A percentile compares a stretch with the other conserved stretches of the same genome.
phyloP scores from a whole-genome alignment of 2,113 vertebrate species.

The Vulpes lagopus region DNA sequence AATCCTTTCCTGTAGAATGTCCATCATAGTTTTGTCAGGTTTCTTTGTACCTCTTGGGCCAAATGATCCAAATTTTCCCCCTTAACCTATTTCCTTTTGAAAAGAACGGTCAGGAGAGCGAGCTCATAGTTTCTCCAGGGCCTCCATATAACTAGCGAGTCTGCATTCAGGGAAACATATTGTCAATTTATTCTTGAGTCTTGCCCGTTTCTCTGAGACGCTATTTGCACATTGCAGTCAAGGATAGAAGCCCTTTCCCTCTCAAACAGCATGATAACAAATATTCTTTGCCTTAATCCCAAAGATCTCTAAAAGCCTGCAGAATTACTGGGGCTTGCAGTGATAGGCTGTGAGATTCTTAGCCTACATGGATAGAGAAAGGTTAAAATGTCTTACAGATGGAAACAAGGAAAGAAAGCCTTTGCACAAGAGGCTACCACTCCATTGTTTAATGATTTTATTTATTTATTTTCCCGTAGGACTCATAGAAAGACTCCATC shows the following conservation, averaged over 20 bases:
- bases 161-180: neutral
- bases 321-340: neutral
- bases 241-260: conserved; percentile 47
- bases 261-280: conserved; percentile 17
- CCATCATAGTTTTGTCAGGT: conserved; percentile 27
- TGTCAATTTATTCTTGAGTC: conserved; percentile 30
- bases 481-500: neutral
- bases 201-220: neutral
- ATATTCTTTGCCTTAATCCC: conserved; percentile 41
- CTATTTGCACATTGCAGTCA: conserved; percentile 22
- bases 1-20: neutral
- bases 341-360: conserved; percentile 46
- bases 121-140: conserved; percentile 19
- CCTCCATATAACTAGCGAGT: neutral
- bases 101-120: conserved; percentile 10
- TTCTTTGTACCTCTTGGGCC: neutral
- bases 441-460: neutral
- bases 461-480: neutral
- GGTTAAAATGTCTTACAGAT: conserved; percentile 34
- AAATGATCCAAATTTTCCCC: neutral
- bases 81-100: conserved; percentile 30
- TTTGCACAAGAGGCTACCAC: neutral
- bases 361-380: neutral
- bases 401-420: conserved; percentile 44
- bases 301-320: conserved; percentile 7